Conservation (phyloP, 2,888 invertebrate genomes). For the Vandiemenella viatica region DNA sequence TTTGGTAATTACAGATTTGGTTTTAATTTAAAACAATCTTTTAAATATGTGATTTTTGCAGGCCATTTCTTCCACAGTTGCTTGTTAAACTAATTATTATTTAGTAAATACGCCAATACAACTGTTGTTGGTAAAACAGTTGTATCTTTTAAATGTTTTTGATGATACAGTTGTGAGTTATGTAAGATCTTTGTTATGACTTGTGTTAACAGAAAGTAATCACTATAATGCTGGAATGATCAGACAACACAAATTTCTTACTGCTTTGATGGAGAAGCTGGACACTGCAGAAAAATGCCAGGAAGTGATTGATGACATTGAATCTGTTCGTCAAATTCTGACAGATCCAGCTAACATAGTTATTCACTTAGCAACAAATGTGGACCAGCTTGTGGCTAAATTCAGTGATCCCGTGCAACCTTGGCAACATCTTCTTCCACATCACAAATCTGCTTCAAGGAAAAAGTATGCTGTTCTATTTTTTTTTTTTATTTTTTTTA, state of each 20-base stretch:
- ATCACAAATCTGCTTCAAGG: conserved; percentile 8
- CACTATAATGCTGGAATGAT: conserved; percentile 52
- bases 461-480: conserved; percentile 4
- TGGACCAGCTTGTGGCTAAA: conserved; percentile 37
- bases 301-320: conserved; percentile 29
- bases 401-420: conserved; percentile 35
- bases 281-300: conserved; percentile 34
- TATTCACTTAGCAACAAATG: conserved; percentile 57
- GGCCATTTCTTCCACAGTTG: no score
- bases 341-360: conserved; percentile 44
- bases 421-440: conserved; percentile 35
- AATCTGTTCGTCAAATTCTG: conserved; percentile 41
- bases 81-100: no score
- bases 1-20: no score
- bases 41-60: no score
- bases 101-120: no score
- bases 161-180: no score
- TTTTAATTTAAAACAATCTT: no score
- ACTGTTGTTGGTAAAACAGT: no score
- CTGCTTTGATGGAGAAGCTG: conserved; percentile 44
- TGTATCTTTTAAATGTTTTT: no score
- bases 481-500: neutral
- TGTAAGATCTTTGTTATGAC: neutral
- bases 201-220: conserved; percentile 46
- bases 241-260: conserved; percentile 62